phyloP scores from a whole-genome alignment of 2,888 invertebrate genomes.

The Noctua fimbriata region DNA sequence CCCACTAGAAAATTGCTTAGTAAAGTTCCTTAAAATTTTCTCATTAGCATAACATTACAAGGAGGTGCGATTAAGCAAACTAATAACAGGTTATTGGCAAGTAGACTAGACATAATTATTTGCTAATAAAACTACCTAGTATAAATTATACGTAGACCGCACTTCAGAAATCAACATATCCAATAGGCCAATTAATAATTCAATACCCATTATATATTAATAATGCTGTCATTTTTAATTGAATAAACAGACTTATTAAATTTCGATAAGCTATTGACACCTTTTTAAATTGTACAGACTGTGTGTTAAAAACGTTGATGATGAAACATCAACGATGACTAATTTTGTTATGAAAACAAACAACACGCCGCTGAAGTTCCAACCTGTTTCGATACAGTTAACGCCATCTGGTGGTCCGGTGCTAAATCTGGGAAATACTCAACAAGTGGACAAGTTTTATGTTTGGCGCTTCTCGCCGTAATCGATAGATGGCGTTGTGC shows the following conservation, averaged over 20 bases:
- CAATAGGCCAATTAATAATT: no score
- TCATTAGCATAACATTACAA: neutral
- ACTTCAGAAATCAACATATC: no score
- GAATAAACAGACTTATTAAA: neutral
- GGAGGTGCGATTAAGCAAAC: neutral
- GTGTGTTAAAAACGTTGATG: constrained; percentile 43
- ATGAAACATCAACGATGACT: constrained; percentile 49
- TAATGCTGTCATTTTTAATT: constrained; percentile 3
- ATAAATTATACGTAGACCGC: neutral
- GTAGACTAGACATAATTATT: neutral
- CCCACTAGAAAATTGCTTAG: neutral
- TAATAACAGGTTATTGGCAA: neutral
- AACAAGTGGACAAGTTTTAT: neutral
- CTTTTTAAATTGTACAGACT: constrained; percentile 29
- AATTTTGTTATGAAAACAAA: constrained; percentile 41
- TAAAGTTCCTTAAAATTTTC: neutral
- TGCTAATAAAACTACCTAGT: neutral
- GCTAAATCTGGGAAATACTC: neutral
- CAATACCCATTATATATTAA: neutral
- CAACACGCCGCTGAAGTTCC: neutral
- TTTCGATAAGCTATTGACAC: constrained; percentile 27
- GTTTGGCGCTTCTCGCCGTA: neutral
- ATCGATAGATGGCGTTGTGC: constrained; percentile 55
- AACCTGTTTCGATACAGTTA: neutral
- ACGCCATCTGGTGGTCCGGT: constrained; percentile 51